Conservation (phyloP, 2,888 invertebrate genomes). For the Arrhopalites spinosus region DNA sequence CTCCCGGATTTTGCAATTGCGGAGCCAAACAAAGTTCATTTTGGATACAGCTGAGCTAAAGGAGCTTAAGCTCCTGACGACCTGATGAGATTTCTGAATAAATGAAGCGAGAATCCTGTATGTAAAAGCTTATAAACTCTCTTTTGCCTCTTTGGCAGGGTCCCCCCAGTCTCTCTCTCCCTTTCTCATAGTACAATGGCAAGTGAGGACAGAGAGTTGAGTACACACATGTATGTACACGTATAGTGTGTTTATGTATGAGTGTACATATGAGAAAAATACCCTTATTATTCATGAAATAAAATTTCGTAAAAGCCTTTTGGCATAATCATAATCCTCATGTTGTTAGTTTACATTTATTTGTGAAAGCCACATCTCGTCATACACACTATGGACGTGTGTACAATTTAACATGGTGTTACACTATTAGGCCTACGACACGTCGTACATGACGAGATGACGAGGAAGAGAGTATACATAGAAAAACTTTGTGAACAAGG, state of each 20-base stretch:
- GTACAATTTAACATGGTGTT: not conserved
- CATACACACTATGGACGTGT: not conserved
- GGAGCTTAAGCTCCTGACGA: slow-evolving; percentile 7
- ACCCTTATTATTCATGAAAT: slow-evolving; percentile 29
- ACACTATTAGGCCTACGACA: not conserved
- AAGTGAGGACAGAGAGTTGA: not conserved
- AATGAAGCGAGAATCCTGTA: slow-evolving; percentile 34
- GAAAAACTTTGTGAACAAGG: slow-evolving; percentile 8
- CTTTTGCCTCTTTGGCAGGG: not conserved
- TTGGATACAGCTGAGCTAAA: slow-evolving; percentile 13
- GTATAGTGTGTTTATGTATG: too few species aligned
- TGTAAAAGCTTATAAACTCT: not conserved
- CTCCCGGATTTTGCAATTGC: slow-evolving; percentile 34
- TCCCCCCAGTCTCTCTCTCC: not conserved
- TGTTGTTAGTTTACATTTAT: slow-evolving; percentile 35
- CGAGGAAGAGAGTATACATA: not conserved
- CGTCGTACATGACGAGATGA: slow-evolving; percentile 1
- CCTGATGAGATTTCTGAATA: slow-evolving; percentile 24
- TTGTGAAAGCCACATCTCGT: slow-evolving; percentile 18
- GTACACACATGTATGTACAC: too few species aligned
- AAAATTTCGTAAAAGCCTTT: slow-evolving; percentile 12
- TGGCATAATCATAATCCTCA: slow-evolving; percentile 21
- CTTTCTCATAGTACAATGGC: not conserved
- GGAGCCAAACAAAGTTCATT: slow-evolving; percentile 18
- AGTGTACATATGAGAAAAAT: not conserved